A percentile compares a stretch with the other conserved stretches of the same genome.
phyloP scores from a whole-genome alignment of 2,797 vertebrate genomes.

The Lycodopsis pacificus region DNA sequence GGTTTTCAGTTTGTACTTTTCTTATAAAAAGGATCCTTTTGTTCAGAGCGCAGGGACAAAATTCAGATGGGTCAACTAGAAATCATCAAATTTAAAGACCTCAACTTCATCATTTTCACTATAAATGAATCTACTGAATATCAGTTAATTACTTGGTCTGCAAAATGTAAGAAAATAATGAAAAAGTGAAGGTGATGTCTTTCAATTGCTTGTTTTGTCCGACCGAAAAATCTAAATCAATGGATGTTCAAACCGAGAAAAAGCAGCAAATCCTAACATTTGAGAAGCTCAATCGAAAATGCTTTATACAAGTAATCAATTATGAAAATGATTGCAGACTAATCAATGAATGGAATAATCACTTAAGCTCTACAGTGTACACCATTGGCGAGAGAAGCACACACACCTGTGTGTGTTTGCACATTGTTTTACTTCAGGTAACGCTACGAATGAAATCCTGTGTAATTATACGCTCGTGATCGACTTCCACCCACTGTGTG shows the following conservation, averaged over 20 bases:
- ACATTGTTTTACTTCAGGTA: constrained; percentile 15
- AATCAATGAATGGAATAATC: neutral
- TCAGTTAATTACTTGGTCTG: neutral
- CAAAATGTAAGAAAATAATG: neutral
- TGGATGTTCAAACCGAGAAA: neutral
- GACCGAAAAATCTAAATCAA: neutral
- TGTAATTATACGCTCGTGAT: constrained; percentile 25
- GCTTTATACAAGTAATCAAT: neutral
- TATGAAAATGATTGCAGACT: neutral
- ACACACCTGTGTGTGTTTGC: constrained; percentile 1
- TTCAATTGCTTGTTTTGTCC: neutral
- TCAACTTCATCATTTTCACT: neutral
- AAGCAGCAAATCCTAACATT: neutral
- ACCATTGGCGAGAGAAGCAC: neutral
- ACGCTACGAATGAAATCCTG: constrained; percentile 18
- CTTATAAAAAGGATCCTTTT: neutral
- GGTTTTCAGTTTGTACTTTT: constrained; percentile 2
- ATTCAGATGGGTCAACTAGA: neutral
- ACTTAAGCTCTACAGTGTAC: neutral
- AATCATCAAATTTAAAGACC: neutral
- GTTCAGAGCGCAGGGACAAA: neutral
- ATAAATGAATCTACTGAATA: neutral
- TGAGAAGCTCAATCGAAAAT: neutral
- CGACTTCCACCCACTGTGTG: constrained; percentile 16
- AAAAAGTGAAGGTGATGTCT: neutral